Percentiles rank a stretch among this genome's conserved stretches.
Conservation (phyloP, 2,797 vertebrate species). For the Enteromius unitaeniatus region DNA sequence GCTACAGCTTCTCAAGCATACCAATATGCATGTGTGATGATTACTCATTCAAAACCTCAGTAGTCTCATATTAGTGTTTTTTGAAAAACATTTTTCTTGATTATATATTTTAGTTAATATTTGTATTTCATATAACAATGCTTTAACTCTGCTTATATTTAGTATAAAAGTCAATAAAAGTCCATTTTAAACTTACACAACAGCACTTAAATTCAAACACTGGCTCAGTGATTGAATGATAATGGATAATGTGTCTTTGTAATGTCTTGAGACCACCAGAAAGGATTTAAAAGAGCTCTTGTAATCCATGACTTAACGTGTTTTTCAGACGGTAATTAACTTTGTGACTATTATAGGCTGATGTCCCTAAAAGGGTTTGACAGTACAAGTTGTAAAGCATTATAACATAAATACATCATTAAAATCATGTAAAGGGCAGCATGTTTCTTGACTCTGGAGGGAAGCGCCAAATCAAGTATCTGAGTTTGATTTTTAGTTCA, state of each 20-base stretch:
- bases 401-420: neutral
- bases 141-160: too few species aligned
- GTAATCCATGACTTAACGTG: conserved; percentile 47
- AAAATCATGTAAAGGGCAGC: neutral
- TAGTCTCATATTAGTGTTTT: neutral
- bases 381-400: neutral
- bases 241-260: neutral
- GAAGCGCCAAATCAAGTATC: neutral
- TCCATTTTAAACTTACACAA: neutral
- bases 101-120: too few species aligned
- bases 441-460: neutral
- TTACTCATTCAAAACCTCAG: neutral
- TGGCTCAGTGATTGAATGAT: neutral
- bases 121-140: too few species aligned
- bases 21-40: conserved; percentile 1
- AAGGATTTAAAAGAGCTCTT: conserved; percentile 44
- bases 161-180: neutral
- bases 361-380: neutral
- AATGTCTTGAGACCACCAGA: conserved; percentile 40
- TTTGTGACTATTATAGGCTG: neutral
- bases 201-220: conserved; percentile 8
- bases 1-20: neutral
- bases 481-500: neutral
- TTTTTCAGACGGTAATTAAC: conserved; percentile 28
- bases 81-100: neutral